These are phyloP conservation scores for Listronotus oregonensis DNA, from an alignment of 1,140 invertebrate genomes.

Conservation along the genomic window DNA sequence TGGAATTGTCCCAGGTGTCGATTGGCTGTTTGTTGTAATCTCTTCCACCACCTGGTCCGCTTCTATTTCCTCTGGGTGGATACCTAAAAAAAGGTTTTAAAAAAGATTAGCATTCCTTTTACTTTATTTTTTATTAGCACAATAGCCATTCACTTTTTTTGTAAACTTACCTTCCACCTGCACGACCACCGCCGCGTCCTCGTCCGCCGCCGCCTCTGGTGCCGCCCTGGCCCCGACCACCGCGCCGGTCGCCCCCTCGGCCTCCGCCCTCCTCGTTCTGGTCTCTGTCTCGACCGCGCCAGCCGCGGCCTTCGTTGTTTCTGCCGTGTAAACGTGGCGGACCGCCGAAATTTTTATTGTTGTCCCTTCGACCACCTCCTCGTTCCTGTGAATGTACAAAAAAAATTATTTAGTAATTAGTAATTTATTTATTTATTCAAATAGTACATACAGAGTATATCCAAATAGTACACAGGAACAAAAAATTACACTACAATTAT, in stretches of 20 bases:
- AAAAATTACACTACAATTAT: no score
- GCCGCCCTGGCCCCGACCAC: constrained; percentile 59
- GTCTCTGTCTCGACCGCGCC: constrained; percentile 50
- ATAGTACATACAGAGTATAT: no score
- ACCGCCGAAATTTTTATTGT: constrained; percentile 51
- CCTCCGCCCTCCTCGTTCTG: constrained; percentile 45
- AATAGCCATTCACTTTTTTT: no score
- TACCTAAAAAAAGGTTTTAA: constrained; percentile 5
- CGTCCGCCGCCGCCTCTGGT: constrained; percentile 62
- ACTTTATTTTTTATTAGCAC: no score
- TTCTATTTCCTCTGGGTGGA: constrained; percentile 23
- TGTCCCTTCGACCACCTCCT: constrained; percentile 47
- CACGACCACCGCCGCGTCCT: constrained; percentile 63
- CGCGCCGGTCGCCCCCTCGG: constrained; percentile 55
- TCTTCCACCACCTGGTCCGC: constrained; percentile 58
- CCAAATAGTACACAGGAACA: no score
- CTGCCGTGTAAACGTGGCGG: constrained; percentile 46
- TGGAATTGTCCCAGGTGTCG: constrained; percentile 59
- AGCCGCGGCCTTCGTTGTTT: constrained; percentile 49
- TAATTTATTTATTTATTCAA: no score
- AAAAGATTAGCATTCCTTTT: not conserved
- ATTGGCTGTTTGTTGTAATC: constrained; percentile 57
- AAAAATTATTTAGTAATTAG: not conserved
- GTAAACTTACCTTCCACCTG: constrained; percentile 52
- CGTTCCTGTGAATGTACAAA: constrained; percentile 47